These are phyloP conservation scores for Meriones psammophilus DNA, from an alignment of 2,797 vertebrate genomes.

Conservation along the genomic window DNA sequence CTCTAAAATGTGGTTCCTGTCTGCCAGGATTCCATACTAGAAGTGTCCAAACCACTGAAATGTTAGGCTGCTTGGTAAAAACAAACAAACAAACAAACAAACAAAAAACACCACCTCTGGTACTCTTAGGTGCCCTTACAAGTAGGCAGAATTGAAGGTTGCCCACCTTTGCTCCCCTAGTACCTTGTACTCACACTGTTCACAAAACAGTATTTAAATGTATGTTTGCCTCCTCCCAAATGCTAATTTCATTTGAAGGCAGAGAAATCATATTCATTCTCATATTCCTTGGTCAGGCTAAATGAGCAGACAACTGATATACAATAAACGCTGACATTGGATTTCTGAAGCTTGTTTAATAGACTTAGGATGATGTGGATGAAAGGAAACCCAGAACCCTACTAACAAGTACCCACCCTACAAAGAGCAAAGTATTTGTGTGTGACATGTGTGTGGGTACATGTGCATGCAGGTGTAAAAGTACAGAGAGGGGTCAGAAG, in stretches of 20 bases:
- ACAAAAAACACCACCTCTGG: neutral
- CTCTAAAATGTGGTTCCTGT: neutral
- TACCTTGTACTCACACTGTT: neutral
- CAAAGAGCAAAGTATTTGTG: constrained; percentile 7
- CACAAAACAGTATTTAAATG: constrained; percentile 2
- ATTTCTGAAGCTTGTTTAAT: constrained; percentile 14
- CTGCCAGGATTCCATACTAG: neutral
- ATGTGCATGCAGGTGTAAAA: too few relatives aligned
- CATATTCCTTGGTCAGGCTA: constrained; percentile 10
- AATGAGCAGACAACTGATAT: neutral
- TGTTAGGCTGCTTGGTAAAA: neutral
- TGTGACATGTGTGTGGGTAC: too few relatives aligned
- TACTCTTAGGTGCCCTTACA: constrained; percentile 20
- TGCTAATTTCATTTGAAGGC: constrained; percentile 10
- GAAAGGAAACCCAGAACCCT: constrained; percentile 28
- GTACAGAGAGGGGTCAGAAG: neutral
- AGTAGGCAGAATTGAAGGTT: neutral
- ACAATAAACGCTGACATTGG: constrained; percentile 37
- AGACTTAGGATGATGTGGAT: constrained; percentile 22
- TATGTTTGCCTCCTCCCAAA: neutral
- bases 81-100: too few relatives aligned
- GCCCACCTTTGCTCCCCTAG: neutral
- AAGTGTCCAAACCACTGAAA: neutral
- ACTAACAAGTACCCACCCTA: constrained; percentile 4
- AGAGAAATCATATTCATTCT: constrained; percentile 49